A percentile compares a stretch with the other conserved stretches of the same genome.
phyloP scores from a whole-genome alignment of 2,888 invertebrate genomes.

The Macrosiphum euphorbiae region DNA sequence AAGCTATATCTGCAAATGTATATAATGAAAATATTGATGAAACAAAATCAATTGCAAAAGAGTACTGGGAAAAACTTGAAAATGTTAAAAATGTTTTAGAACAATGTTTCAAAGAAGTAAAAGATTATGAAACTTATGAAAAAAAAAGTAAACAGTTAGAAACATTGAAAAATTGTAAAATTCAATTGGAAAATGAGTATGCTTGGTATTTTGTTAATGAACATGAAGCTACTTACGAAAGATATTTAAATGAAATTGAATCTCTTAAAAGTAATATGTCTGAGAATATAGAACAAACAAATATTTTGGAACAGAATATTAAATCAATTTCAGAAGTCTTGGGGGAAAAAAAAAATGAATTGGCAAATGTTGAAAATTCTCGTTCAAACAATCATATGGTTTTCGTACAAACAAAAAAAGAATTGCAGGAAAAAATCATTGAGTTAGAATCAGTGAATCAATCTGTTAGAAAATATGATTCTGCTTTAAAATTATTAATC shows the following conservation, averaged over 20 bases:
- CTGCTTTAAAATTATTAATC: neutral
- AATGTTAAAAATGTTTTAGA: constrained; percentile 18
- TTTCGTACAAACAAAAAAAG: constrained; percentile 6
- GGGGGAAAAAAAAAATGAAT: neutral
- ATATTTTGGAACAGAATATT: constrained; percentile 13
- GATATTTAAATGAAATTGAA: constrained; percentile 25
- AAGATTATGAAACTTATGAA: constrained; percentile 34
- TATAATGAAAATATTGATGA: constrained; percentile 71
- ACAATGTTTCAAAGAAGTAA: constrained; percentile 55
- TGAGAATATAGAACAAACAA: neutral
- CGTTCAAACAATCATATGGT: constrained; percentile 36
- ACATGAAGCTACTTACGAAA: neutral
- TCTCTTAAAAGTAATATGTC: constrained; percentile 29
- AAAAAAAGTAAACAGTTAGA: constrained; percentile 43
- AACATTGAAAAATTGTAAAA: neutral
- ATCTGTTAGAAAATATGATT: constrained; percentile 11
- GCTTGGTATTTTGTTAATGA: neutral
- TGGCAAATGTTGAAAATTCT: neutral
- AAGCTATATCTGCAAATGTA: constrained; percentile 78
- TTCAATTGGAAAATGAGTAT: constrained; percentile 49
- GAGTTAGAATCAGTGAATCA: neutral
- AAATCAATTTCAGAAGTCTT: constrained; percentile 14
- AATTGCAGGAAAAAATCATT: neutral
- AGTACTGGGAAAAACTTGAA: constrained; percentile 41
- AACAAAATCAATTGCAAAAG: constrained; percentile 76